These are phyloP conservation scores for Syngnathus scovelli DNA, from an alignment of 2,113 vertebrate genomes.

Conservation along the genomic window DNA sequence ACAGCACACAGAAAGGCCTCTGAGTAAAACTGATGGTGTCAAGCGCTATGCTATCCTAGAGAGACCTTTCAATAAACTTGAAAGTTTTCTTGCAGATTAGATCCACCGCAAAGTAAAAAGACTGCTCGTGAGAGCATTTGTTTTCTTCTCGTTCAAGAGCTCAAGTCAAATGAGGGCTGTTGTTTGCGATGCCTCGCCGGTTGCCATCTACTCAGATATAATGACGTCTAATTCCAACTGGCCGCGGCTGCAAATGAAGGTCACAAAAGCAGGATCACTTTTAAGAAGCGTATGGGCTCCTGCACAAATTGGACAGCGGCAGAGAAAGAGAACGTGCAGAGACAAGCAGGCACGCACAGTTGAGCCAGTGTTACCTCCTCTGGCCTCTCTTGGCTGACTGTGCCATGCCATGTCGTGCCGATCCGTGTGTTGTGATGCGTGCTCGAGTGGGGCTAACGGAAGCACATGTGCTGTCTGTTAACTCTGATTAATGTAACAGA, in stretches of 20 bases:
- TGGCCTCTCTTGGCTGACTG: constrained; percentile 32
- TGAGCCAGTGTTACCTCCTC: constrained; percentile 35
- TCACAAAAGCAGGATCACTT: constrained; percentile 9
- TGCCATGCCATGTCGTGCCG: constrained; percentile 46
- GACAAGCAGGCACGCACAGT: constrained; percentile 2
- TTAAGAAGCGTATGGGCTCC: background rate
- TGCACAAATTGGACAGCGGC: constrained; percentile 1
- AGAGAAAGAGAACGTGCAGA: background rate
- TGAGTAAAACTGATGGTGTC: background rate
- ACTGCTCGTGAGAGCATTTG: constrained; percentile 19
- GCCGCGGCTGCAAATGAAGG: constrained; percentile 27
- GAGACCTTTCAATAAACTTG: background rate
- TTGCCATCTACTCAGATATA: constrained; percentile 18
- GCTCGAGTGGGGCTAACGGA: constrained; percentile 48
- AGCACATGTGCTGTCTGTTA: constrained; percentile 67
- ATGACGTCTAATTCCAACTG: constrained; percentile 19
- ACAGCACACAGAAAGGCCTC: no score
- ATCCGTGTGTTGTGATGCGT: constrained; percentile 54
- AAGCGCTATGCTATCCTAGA: background rate
- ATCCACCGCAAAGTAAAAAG: constrained; percentile 16
- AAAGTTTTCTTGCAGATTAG: constrained; percentile 2
- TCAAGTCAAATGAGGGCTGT: constrained; percentile 38
- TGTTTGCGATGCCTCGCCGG: constrained; percentile 14
- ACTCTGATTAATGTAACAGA: constrained; percentile 63
- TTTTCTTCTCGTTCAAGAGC: constrained; percentile 22